Base-by-base conservation (phyloP, 2,113 vertebrate genomes). In the Platycercus adscitus region DNA sequence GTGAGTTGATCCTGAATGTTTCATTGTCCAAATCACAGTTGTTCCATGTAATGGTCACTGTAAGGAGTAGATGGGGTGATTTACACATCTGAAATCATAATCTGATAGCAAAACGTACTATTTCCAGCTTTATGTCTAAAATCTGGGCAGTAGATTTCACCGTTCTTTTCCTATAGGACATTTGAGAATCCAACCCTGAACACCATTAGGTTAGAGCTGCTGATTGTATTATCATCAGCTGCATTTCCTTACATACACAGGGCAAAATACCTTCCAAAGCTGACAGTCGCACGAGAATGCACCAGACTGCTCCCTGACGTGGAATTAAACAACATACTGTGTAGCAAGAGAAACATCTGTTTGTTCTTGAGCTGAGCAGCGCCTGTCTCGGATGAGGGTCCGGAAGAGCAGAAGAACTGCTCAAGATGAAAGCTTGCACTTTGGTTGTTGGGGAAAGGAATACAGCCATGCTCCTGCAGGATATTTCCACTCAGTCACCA, bases 321-420 rank as follows among this genome's bases (percentile, higher is more conserved):
- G 92, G 93, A 82, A 90, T 95, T 95, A 78, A 95, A 96, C 84
- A 94, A 81, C 93, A 81, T n/a, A 60, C 81, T 86, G 85, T 66
- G 82, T 26, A 83, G 68, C 85, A 94, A 70, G 88, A 91, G 78
- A 81, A 95, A 96, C 95, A 96, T 91, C 95, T 94, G 93, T 56
- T 97, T 96, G 82, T 88, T 94, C 91, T 91, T 17, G 72, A 88
- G 88, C 60, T 91, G 91, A 94, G 76, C 93, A 86, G 91, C 4
- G 2, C 58, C 70, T 26, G 24, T 65, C 90, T 95, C 10, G 1
- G 64, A 25, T 35, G 82, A 94, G 85, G 88, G 79, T 90, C 93
- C 4, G 19, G 85, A 91, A 93, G 75, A 72, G 89, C 37, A 94
- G 88, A 61, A 78, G 90, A 83, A 50, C 1, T 4, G 92, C 76